Evolutionary conservation across 2,888 invertebrate species (phyloP).

Genomic region (Molanna angustata): DNA sequence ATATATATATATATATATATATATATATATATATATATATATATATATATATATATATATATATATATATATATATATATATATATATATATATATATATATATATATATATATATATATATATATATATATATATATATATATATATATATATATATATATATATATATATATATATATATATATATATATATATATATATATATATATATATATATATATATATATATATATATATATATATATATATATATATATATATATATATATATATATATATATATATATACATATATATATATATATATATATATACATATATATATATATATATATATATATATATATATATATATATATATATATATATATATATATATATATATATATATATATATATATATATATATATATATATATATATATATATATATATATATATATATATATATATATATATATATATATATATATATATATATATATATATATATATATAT

Average conservation of each 20-base stretch:
- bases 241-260: neutral
- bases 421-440: neutral
- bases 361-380: neutral
- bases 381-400: neutral
- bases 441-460: neutral
- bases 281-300: neutral
- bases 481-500: neutral
- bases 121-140: neutral
- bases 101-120: neutral
- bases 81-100: neutral
- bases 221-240: neutral
- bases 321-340: neutral
- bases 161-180: neutral
- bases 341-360: neutral
- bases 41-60: neutral
- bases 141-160: neutral
- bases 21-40: neutral
- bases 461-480: neutral
- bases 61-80: neutral
- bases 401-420: neutral
- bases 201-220: neutral
- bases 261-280: neutral
- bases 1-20: neutral
- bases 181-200: neutral
- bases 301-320: neutral